A percentile compares a stretch with the other conserved stretches of the same genome.
Evolutionary conservation across 2,113 vertebrate species (phyloP).

Genomic region (Fregata magnificens): DNA sequence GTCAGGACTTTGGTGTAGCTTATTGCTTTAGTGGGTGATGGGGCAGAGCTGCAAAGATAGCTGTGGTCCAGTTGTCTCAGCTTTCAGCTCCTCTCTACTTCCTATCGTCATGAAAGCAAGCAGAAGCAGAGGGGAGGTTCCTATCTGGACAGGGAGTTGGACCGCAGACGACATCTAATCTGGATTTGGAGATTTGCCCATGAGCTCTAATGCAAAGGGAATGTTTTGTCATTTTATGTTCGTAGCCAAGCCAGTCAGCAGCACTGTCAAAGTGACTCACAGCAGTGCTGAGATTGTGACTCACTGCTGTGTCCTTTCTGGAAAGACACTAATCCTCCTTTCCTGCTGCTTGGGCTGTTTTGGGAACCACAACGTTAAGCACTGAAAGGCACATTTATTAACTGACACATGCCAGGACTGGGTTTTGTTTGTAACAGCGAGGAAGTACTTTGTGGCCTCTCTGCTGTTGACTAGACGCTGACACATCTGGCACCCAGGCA

Average conservation of each 20-base stretch:
- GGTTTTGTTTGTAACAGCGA: background rate
- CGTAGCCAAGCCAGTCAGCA: background rate
- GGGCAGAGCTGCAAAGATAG: background rate
- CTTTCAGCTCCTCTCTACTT: background rate
- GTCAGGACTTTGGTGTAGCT: background rate
- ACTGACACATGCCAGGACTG: background rate
- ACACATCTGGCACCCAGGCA: conserved; percentile 49
- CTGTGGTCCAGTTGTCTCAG: background rate
- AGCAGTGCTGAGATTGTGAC: conserved; percentile 26
- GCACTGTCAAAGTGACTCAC: conserved; percentile 37
- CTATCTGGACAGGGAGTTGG: background rate
- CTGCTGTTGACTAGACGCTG: conserved; percentile 5
- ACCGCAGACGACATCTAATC: background rate
- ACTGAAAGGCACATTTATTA: conserved; percentile 40
- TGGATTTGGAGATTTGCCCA: background rate
- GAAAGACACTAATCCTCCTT: conserved; percentile 55
- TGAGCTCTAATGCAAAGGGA: conserved; percentile 5
- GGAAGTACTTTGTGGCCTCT: conserved; percentile 16
- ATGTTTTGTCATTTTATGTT: conserved; percentile 13
- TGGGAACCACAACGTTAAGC: conserved; percentile 14
- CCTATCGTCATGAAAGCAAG: background rate
- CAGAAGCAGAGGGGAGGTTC: background rate
- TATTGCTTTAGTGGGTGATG: background rate
- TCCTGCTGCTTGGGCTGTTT: conserved; percentile 51
- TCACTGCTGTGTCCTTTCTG: conserved; percentile 58